Evolutionary conservation across 1,140 invertebrate species (phyloP), one percentile per base, ranked within the genome.

Genomic region (Colletes latitarsis): DNA sequence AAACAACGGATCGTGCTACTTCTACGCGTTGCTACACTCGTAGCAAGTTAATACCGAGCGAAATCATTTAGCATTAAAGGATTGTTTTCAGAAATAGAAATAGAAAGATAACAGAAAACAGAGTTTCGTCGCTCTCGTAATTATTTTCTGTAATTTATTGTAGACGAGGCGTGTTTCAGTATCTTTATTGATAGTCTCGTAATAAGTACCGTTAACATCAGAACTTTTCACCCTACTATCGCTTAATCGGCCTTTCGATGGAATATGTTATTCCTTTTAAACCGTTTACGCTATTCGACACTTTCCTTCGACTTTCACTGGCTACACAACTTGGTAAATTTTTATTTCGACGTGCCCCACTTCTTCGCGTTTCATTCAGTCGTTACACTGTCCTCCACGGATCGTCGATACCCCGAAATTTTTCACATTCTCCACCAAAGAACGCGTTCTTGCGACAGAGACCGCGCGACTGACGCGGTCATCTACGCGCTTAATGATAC

Each of bases 401-500:
- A 21, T 12, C 30, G 30, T 14, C 49, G 10, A 12, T 14, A 10
- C 15, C n/a, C 15, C 15, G 4, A 46, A 52, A 52, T 3, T 52
- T 52, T 52, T 49, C 15, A 57, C 55, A 21, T 63, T 30, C 30
- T 14, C 60, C 21, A 39, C 6, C 4, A 30, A 10, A 14, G 4
- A 21, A 69, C 43, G 39, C 43, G 17, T 74, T 68, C 58, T 73
- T 79, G 49, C 60, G 67, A 84, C 67, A 74, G 67, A 72, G 62
- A 43, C 76, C 73, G 79, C 49, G 15, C 69, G 64, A 46, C 80
- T 53, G 58, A 62, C 75, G 10, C 30, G 30, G 30, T 30, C 30
- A 53, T 66, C 46, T 71, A 63, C 77, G 77, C 19, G 75, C 60
- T 80, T 87, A 85, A 89, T 81, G 85, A 80, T 82, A 79, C 78